phyloP scores from a whole-genome alignment of 2,113 vertebrate species.

The Rhinichthys klamathensis region DNA sequence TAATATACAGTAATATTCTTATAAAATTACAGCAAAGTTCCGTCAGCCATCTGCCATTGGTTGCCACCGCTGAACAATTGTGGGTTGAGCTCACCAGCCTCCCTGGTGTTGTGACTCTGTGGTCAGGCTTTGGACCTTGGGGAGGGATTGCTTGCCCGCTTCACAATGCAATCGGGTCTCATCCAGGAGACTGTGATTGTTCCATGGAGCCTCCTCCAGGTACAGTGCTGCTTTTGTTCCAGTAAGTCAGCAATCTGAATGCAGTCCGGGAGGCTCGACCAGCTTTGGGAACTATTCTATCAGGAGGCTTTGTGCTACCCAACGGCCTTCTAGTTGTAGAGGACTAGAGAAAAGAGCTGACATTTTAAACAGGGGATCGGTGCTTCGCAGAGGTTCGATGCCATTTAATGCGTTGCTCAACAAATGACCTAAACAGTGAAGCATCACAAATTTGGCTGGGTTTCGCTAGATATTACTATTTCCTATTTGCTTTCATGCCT shows the following conservation, averaged over 20 bases:
- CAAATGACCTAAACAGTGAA: slow-evolving; percentile 36
- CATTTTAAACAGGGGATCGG: slow-evolving; percentile 48
- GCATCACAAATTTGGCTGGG: not conserved
- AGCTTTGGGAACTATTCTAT: slow-evolving; percentile 77
- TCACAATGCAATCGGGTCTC: slow-evolving; percentile 83
- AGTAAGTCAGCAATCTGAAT: slow-evolving; percentile 78
- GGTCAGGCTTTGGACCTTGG: slow-evolving; percentile 71
- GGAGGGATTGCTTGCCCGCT: slow-evolving; percentile 77
- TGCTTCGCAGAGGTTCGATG: slow-evolving; percentile 59
- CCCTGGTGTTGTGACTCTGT: slow-evolving; percentile 75
- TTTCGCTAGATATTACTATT: not conserved
- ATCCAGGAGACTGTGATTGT: slow-evolving; percentile 83
- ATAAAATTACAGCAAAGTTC: slow-evolving; percentile 41
- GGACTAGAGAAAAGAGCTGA: slow-evolving; percentile 61
- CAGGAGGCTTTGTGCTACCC: slow-evolving; percentile 71
- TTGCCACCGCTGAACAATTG: slow-evolving; percentile 53
- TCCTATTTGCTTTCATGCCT: not conserved
- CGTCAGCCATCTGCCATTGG: slow-evolving; percentile 56
- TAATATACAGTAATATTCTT: slow-evolving; percentile 11
- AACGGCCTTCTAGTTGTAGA: slow-evolving; percentile 58
- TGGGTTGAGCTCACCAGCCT: slow-evolving; percentile 60
- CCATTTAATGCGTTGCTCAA: slow-evolving; percentile 39
- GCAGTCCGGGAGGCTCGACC: slow-evolving; percentile 71
- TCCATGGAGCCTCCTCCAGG: slow-evolving; percentile 79
- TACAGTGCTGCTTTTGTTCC: slow-evolving; percentile 93